A percentile compares a stretch with the other conserved stretches of the same genome.
Evolutionary conservation across 1,140 invertebrate species (phyloP).

Genomic region (Drosophila sp.): DNA sequence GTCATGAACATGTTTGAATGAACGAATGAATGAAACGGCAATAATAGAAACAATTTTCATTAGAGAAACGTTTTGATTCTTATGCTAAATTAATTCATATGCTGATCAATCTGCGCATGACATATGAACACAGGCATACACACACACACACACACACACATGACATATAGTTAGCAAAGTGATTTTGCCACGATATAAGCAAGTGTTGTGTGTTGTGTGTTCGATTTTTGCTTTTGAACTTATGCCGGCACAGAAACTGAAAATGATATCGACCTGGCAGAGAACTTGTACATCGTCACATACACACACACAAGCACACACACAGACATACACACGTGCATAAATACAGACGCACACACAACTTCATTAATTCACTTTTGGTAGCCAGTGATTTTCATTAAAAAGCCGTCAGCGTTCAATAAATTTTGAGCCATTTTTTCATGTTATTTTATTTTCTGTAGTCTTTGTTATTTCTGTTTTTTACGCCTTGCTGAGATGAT

Average conservation of each 20-base stretch:
- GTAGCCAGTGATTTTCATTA: conserved; percentile 81
- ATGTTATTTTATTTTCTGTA: conserved; percentile 15
- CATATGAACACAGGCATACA: conserved; percentile 30
- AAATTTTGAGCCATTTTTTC: conserved; percentile 68
- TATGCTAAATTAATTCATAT: conserved; percentile 79
- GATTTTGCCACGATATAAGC: no score
- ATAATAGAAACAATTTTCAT: conserved; percentile 72
- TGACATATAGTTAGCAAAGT: conserved; percentile 41
- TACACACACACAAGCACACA: conserved; percentile 24
- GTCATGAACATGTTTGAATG: conserved; percentile 65
- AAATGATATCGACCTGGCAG: conserved; percentile 17
- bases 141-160: conserved; percentile 6
- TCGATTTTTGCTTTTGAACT: conserved; percentile 68
- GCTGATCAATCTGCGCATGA: conserved; percentile 69
- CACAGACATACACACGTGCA: conserved; percentile 49
- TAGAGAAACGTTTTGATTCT: conserved; percentile 80
- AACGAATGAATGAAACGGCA: conserved; percentile 61
- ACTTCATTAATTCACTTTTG: conserved; percentile 81
- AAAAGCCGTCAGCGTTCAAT: conserved; percentile 82
- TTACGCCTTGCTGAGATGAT: conserved; percentile 67
- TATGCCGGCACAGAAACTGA: conserved; percentile 61
- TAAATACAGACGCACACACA: conserved; percentile 31
- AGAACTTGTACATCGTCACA: conserved; percentile 52
- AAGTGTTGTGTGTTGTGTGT: no score
- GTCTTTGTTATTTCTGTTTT: conserved; percentile 37